Evolutionary conservation across 2,888 invertebrate genomes (phyloP).

Genomic region (Conchocele bisecta): DNA sequence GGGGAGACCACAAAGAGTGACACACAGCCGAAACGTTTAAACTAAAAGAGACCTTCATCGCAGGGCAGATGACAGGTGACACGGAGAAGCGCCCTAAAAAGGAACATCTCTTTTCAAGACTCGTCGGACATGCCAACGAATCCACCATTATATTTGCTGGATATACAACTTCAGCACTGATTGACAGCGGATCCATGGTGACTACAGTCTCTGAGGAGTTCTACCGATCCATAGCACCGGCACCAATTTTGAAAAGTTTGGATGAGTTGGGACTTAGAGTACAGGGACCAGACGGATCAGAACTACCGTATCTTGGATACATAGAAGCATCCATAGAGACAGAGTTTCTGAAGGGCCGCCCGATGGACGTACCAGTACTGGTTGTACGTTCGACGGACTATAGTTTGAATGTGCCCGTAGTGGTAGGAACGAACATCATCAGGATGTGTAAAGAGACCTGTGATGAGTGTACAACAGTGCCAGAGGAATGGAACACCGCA

Average conservation of each 20-base stretch:
- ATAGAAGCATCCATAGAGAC: not conserved
- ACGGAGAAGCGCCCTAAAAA: not conserved
- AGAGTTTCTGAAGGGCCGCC: not conserved
- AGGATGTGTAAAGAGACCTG: not conserved
- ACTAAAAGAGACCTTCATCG: not conserved
- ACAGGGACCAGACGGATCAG: not conserved
- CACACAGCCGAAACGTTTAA: not conserved
- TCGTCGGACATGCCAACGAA: slow-evolving; percentile 3
- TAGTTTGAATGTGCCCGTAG: not conserved
- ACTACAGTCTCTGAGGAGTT: slow-evolving; percentile 7
- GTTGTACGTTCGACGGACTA: slow-evolving; percentile 10
- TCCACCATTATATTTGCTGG: not conserved
- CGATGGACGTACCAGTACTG: not conserved
- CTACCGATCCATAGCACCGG: not conserved
- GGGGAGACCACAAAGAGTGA: not conserved
- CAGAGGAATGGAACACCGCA: not conserved
- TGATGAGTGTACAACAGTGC: not conserved
- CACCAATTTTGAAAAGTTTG: not conserved
- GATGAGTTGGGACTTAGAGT: not conserved
- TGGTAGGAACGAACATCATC: slow-evolving; percentile 4
- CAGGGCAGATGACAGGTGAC: not conserved
- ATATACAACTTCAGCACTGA: not conserved
- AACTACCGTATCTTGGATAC: slow-evolving; percentile 12
- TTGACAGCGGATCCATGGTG: slow-evolving; percentile 21
- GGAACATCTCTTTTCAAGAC: not conserved